Percentiles rank a stretch among this genome's conserved stretches.
Conservation (phyloP, 2,113 vertebrate species). For the Uria lomvia region DNA sequence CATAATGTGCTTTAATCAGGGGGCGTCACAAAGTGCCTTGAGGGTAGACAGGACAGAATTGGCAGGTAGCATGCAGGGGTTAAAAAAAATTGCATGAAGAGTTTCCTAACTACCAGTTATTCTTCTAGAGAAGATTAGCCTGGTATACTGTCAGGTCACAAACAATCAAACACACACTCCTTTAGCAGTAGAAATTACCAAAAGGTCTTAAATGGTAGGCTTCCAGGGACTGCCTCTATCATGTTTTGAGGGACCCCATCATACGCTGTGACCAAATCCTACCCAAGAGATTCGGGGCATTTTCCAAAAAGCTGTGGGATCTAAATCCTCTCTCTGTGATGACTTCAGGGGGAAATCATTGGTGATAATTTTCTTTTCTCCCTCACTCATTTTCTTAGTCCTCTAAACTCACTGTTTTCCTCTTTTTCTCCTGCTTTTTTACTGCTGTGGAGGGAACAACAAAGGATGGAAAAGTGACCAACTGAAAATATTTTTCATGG, state of each 20-base stretch:
- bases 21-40: background rate
- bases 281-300: background rate
- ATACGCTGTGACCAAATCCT: background rate
- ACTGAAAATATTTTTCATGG: background rate
- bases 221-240: background rate
- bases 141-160: background rate
- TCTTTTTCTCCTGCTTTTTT: background rate
- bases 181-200: background rate
- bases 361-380: background rate
- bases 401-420: background rate
- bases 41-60: background rate
- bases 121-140: background rate
- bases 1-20: background rate
- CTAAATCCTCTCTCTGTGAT: background rate
- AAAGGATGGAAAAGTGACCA: background rate
- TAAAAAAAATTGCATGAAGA: background rate
- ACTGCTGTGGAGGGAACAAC: background rate
- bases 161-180: background rate
- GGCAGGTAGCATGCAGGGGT: background rate
- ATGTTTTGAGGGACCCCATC: background rate
- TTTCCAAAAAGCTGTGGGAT: background rate
- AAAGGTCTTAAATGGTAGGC: background rate
- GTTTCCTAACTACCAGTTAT: background rate
- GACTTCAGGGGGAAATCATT: background rate
- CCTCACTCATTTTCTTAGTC: background rate